Base-by-base conservation (phyloP, 2,113 vertebrate species). In the Montifringilla adamsi region DNA sequence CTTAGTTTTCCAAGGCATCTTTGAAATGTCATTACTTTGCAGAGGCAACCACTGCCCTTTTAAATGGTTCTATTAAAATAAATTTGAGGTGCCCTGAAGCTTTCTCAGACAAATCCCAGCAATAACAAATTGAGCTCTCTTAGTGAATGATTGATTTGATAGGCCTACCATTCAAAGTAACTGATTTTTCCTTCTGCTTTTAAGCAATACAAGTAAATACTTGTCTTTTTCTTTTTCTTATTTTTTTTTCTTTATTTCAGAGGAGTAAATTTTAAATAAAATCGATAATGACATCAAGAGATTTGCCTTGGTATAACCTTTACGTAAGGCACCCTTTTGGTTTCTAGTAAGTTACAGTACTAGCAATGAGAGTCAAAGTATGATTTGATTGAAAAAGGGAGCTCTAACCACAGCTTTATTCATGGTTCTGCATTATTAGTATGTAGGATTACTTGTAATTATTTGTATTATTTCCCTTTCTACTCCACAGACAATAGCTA, bases 21-120 rank as follows among this genome's bases (percentile, higher is more conserved):
- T 83, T 95, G 87, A 97, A 93, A 95, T 91, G 60, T 76, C 52
- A 79, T 84, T 94, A 49, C 56, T 94, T 87, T 82, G n/a, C 49
- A 76, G 69, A 77, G 87, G 79, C 95, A 89, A 89, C 24, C n/a
- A 30, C 18, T 96, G 77, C 89, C 77, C 77, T 97, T 95, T 91
- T 62, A 67, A 84, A 78, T 59, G 4, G 17, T 52, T 82, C 52
- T 79, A 3, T 79, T 68, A 84, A 75, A 89, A 87, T n/a, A 49
- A 37, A 66, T 31, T 89, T 79, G n/a, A 85, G 22, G 10, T 73
- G 7, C 67, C 56, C 70, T 93, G 41, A 62, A 94, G 70, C 82
- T 62, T 93, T 90, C 37, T 83, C 37, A 53, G 64, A 56, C 30
- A 90, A 92, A 76, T 82, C 28, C 20, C 37, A 73, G 19, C 52